Conservation (phyloP, 2,113 vertebrate species). For the Prochilodus magdalenae region DNA sequence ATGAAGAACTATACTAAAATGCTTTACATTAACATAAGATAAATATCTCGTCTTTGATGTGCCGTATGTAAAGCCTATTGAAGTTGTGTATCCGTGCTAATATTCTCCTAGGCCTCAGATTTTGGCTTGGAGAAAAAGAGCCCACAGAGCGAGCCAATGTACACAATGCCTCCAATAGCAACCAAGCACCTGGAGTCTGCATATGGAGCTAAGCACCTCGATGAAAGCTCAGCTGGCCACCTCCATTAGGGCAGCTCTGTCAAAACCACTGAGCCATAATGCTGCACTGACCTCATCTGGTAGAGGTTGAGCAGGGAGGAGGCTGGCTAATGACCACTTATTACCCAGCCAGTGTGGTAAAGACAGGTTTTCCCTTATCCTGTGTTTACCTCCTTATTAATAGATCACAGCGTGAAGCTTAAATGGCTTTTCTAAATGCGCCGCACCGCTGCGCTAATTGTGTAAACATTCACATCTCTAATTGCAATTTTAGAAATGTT, state of each 20-base stretch:
- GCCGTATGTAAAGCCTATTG: slow-evolving; percentile 16
- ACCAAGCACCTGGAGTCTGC: slow-evolving; percentile 39
- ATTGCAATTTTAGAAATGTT: slow-evolving; percentile 18
- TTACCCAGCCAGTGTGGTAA: not conserved
- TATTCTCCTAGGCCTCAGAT: not conserved
- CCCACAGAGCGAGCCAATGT: slow-evolving; percentile 35
- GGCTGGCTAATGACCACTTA: slow-evolving; percentile 30
- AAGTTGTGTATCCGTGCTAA: slow-evolving; percentile 25
- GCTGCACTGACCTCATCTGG: slow-evolving; percentile 74
- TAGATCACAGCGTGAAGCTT: slow-evolving; percentile 21
- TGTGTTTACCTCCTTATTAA: slow-evolving; percentile 30
- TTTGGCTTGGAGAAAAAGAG: slow-evolving; percentile 8
- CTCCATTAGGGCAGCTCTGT: slow-evolving; percentile 63
- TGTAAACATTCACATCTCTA: slow-evolving; percentile 39
- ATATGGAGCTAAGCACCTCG: slow-evolving; percentile 31
- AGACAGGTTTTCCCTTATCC: not conserved
- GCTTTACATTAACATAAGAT: not conserved
- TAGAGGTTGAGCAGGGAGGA: slow-evolving; percentile 63
- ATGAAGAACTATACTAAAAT: not conserved
- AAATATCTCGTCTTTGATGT: slow-evolving; percentile 34
- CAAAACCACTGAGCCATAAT: slow-evolving; percentile 51
- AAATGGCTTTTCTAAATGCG: not conserved
- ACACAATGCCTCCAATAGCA: slow-evolving; percentile 38
- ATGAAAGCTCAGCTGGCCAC: slow-evolving; percentile 46
- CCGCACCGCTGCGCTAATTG: slow-evolving; percentile 7